Base-by-base conservation (phyloP, 1,140 invertebrate genomes). In the Drosophila paulistorum region DNA sequence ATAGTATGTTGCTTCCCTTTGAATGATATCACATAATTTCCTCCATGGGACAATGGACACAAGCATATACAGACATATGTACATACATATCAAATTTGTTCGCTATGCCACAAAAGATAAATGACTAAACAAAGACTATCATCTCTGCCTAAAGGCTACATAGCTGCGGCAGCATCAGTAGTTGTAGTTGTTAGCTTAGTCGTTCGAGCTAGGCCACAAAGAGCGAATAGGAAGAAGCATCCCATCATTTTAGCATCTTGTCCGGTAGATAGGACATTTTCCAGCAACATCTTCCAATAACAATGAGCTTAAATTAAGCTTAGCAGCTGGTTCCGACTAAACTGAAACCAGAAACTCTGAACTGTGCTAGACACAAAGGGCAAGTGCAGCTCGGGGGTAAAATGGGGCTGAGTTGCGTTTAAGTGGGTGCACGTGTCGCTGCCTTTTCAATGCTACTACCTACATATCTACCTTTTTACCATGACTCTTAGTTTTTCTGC, bases 361-460 rank as follows among this genome's bases (percentile, higher is more conserved):
- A 30, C 30, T 30, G 5, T 30, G 30, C 6, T 3, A 7, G 20
- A 10, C 59, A 13, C 17, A 13, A 30, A 14, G 33, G 11, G 54
- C n/a, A 20, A n/a, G 11, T 39, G 23, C 2, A 35, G 45, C 9
- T 41, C 51, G 14, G 30, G 20, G 35, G 26, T 39, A 37, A 20
- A 30, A 26, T 7, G n/a, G 9, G 39, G 35, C 58, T 39, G 35
- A 74, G 60, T 73, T 26, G 39, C n/a, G 17, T 20, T 17, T 59
- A 64, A 73, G 71, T 72, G 71, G 68, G 58, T 72, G 71, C 71
- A 73, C 71, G 72, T 45, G 68, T 62, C 68, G 51, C 59, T 30
- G 45, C 51, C 45, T 55, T 48, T 48, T 48, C 14, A 17, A 17
- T 9, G 14, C 20, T 51, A 37, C 35, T 37, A 10, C 23, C 3